These are phyloP conservation scores for Amphiprion percula DNA, from an alignment of 2,113 vertebrate species.

Conservation along the genomic window DNA sequence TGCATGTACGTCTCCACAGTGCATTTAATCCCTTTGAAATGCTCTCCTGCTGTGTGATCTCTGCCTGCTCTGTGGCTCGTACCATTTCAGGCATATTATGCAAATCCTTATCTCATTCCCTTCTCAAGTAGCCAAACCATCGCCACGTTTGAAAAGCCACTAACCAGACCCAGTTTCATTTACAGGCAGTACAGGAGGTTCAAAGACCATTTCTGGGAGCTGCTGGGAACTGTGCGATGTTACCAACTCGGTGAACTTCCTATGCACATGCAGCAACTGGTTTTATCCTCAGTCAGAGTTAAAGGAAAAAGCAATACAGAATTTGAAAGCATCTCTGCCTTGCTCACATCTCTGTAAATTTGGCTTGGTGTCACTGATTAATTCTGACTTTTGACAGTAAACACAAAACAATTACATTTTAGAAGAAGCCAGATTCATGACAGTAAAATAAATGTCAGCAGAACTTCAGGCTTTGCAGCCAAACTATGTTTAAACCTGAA, in stretches of 20 bases:
- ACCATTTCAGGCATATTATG: conserved; percentile 36
- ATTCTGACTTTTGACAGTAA: no score
- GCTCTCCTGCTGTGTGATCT: conserved; percentile 12
- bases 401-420: no score
- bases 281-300: neutral
- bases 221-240: neutral
- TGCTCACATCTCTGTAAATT: no score
- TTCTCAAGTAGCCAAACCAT: conserved; percentile 29
- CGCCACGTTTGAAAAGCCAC: conserved; percentile 10
- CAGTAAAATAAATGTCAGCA: no score
- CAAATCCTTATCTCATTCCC: conserved; percentile 66
- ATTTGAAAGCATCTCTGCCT: neutral
- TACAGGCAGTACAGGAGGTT: neutral
- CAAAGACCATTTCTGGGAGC: neutral
- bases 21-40: conserved; percentile 33
- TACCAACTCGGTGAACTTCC: no score
- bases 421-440: no score
- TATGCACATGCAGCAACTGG: no score
- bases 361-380: no score
- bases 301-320: neutral
- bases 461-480: no score
- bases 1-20: neutral
- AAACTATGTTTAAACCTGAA: no score
- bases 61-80: conserved; percentile 10
- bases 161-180: neutral